A percentile compares a stretch with the other conserved stretches of the same genome.
These are phyloP conservation scores for Oreortyx pictus DNA, from an alignment of 2,797 vertebrate species.

Conservation along the genomic window DNA sequence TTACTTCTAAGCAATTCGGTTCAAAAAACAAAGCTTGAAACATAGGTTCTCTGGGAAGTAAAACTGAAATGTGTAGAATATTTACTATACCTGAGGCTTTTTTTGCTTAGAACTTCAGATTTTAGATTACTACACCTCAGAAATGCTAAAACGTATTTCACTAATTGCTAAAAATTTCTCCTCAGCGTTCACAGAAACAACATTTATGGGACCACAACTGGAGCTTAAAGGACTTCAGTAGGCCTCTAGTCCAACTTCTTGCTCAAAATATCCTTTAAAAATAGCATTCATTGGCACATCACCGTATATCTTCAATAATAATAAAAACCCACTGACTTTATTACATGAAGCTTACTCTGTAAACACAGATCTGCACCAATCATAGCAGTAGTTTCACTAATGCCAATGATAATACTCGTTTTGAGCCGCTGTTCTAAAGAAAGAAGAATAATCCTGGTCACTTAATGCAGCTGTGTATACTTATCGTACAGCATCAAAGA, in stretches of 20 bases:
- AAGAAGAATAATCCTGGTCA: neutral
- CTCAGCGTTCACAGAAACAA: neutral
- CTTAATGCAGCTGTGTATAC: rapidly evolving
- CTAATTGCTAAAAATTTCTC: rapidly evolving
- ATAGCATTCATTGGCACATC: neutral
- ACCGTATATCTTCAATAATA: neutral
- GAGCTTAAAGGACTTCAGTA: neutral
- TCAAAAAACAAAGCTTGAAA: neutral
- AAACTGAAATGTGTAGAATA: neutral
- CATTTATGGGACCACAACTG: rapidly evolving
- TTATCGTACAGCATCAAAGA: neutral
- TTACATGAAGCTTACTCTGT: neutral
- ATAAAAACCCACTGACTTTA: neutral
- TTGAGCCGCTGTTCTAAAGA: neutral
- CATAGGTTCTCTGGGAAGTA: neutral
- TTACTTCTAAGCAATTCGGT: rapidly evolving
- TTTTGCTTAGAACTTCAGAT: neutral
- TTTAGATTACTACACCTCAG: neutral
- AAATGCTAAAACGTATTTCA: neutral
- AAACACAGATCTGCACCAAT: neutral
- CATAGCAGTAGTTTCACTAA: neutral
- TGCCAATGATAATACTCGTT: rapidly evolving
- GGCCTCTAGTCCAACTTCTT: neutral
- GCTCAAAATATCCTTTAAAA: neutral
- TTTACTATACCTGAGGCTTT: neutral